Conservation (phyloP, 2,797 vertebrate genomes). For the Dicrostonyx torquatus region DNA sequence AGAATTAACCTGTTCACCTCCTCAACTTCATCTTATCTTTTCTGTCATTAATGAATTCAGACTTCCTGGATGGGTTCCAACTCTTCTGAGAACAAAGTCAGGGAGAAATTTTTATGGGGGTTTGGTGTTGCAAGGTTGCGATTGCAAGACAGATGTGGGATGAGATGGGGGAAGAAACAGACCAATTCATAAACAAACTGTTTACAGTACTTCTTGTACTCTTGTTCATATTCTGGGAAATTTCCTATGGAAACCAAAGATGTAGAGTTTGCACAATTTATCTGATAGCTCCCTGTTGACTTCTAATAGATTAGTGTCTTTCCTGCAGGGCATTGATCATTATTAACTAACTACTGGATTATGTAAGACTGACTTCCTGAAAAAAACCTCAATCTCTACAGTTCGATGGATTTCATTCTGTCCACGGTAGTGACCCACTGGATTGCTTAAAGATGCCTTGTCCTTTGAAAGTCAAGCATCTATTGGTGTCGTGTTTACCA, state of each 20-base stretch:
- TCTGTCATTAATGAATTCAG: neutral
- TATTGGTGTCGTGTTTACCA: neutral
- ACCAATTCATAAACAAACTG: too few relatives aligned
- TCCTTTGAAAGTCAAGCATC: neutral
- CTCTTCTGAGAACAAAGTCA: neutral
- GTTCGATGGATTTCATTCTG: neutral
- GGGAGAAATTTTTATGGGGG: neutral
- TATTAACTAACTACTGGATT: neutral
- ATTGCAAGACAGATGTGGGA: neutral
- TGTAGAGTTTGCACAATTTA: neutral
- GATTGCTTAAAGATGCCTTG: neutral
- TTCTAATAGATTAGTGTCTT: neutral
- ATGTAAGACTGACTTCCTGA: neutral
- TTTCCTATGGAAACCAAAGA: neutral
- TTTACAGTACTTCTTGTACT: neutral
- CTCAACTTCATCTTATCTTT: neutral
- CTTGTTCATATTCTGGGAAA: neutral
- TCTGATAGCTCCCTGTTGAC: neutral
- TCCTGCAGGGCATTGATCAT: neutral
- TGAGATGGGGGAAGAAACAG: neutral
- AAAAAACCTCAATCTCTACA: neutral
- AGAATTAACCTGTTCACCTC: neutral
- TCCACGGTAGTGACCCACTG: neutral
- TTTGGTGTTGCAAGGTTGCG: neutral
- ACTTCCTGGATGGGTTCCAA: neutral